A percentile compares a stretch with the other conserved stretches of the same genome.
These are phyloP conservation scores for Hiodon tergisus DNA, from an alignment of 2,113 vertebrate species.

Conservation along the genomic window DNA sequence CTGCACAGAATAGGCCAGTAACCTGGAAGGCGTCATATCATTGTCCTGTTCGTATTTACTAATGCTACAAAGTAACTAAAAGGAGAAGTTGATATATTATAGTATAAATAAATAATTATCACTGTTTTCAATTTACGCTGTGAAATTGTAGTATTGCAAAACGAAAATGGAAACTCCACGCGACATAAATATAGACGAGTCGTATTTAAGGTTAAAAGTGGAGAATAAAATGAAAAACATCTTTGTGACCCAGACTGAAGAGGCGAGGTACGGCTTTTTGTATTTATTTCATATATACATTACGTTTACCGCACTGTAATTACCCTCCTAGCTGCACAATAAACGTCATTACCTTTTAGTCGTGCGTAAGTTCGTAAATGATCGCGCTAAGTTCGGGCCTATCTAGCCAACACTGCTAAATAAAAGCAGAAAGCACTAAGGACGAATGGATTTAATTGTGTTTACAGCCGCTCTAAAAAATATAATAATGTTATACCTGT, in stretches of 20 bases:
- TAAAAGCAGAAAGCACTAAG: too few species aligned
- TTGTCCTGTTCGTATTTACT: constrained; percentile 13
- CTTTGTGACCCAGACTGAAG: constrained; percentile 63
- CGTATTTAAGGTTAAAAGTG: constrained; percentile 48
- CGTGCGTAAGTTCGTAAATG: too few species aligned
- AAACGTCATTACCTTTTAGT: too few species aligned
- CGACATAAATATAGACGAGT: constrained; percentile 38
- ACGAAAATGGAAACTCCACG: constrained; percentile 43
- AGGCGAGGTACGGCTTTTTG: constrained; percentile 47
- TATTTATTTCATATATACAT: neutral
- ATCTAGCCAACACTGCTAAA: too few species aligned
- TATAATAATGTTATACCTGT: too few species aligned
- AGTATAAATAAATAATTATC: too few species aligned
- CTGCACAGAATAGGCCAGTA: constrained; percentile 31
- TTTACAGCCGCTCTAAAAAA: too few species aligned
- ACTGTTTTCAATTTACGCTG: neutral
- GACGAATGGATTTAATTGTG: too few species aligned
- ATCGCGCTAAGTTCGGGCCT: too few species aligned
- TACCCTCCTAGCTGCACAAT: too few species aligned
- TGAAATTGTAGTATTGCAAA: neutral
- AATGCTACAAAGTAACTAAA: neutral
- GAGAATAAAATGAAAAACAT: constrained; percentile 55
- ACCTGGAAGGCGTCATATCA: constrained; percentile 32
- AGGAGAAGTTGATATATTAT: neutral
- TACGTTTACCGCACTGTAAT: neutral